Percentiles rank a stretch among this genome's conserved stretches.
phyloP scores from a whole-genome alignment of 1,140 invertebrate species.

The Ips typographus region DNA sequence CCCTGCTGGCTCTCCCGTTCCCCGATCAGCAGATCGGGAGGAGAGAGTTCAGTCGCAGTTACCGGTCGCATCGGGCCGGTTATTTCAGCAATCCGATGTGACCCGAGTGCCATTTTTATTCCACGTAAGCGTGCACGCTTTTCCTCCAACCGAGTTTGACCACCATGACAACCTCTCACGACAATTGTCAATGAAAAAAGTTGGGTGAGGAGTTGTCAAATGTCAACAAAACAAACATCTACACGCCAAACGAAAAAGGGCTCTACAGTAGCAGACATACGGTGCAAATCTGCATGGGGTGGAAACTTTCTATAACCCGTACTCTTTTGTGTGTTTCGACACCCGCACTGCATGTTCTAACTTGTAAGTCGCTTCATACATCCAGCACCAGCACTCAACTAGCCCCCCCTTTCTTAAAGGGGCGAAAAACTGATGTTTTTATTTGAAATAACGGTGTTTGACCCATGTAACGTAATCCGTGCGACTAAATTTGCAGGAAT shows the following conservation, averaged over 20 bases:
- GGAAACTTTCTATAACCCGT: not conserved
- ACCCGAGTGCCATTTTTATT: conserved; percentile 32
- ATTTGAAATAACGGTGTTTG: no score
- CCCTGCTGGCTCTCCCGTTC: conserved; percentile 84
- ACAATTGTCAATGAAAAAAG: not conserved
- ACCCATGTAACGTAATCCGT: no score
- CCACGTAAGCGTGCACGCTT: conserved; percentile 35
- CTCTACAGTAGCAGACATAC: no score
- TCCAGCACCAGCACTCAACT: not conserved
- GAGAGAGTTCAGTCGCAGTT: conserved; percentile 75
- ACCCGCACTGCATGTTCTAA: conserved; percentile 35
- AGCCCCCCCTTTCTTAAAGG: no score
- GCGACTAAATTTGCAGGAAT: conserved; percentile 58
- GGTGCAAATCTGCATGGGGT: not conserved
- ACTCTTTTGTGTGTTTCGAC: not conserved
- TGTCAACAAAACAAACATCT: no score
- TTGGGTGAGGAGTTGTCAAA: no score
- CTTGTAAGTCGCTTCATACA: conserved; percentile 18
- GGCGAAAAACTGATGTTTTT: no score
- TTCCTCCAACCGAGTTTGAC: no score
- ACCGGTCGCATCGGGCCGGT: conserved; percentile 73
- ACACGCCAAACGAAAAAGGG: no score
- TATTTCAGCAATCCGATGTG: conserved; percentile 75
- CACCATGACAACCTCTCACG: not conserved
- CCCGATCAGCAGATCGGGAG: conserved; percentile 87